A percentile compares a stretch with the other conserved stretches of the same genome.
Conservation (phyloP, 2,888 invertebrate species). For the Dynastes hyllus region DNA sequence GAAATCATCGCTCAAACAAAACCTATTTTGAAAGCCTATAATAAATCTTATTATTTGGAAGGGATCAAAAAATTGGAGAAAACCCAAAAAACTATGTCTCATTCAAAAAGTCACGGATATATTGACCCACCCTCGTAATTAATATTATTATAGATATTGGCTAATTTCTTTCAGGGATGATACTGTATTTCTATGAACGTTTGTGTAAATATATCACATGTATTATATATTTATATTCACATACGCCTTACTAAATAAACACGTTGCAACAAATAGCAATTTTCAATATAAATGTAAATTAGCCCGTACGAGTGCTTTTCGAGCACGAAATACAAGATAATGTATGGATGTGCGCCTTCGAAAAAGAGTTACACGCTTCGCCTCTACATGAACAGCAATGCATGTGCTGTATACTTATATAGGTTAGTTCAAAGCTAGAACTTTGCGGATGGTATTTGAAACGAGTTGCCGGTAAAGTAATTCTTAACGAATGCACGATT, state of each 20-base stretch:
- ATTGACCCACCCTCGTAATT: no score
- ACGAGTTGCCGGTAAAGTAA: not conserved
- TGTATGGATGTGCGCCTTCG: not conserved
- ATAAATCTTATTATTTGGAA: no score
- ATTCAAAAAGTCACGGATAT: no score
- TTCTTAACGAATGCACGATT: slow-evolving; percentile 17
- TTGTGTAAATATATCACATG: not conserved
- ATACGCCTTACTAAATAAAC: not conserved
- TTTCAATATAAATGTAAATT: slow-evolving; percentile 35
- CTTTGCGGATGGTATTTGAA: not conserved
- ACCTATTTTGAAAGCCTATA: no score
- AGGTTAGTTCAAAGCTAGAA: no score
- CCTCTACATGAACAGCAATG: not conserved
- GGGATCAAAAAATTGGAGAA: no score
- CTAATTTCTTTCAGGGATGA: no score
- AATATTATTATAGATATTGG: no score
- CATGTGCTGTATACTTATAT: no score
- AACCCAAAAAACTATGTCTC: no score
- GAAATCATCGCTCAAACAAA: no score
- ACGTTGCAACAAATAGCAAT: slow-evolving; percentile 15
- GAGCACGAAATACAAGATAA: not conserved
- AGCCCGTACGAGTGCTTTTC: not conserved
- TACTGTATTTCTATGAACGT: not conserved
- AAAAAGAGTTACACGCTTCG: not conserved
- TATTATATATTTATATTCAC: not conserved